phyloP scores from a whole-genome alignment of 2,888 invertebrate genomes.

The Drosophila borborema region DNA sequence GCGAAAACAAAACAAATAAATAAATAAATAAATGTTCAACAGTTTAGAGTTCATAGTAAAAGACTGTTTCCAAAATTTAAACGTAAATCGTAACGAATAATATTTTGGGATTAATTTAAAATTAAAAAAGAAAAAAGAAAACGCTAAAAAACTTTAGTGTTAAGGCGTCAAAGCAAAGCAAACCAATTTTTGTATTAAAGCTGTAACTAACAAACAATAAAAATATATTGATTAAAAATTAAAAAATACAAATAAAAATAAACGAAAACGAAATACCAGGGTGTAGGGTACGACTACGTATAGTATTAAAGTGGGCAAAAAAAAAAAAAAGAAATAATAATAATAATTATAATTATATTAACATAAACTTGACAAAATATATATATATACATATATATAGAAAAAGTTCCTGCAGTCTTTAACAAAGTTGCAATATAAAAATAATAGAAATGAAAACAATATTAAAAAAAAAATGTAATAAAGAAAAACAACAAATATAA shows the following conservation, averaged over 20 bases:
- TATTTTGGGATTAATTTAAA: conserved; percentile 24
- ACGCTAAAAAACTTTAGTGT: conserved; percentile 38
- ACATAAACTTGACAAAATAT: conserved; percentile 40
- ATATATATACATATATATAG: conserved; percentile 44
- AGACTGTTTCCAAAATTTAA: conserved; percentile 77
- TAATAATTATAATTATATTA: conserved; percentile 22
- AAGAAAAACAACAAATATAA: neutral
- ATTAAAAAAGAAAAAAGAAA: conserved; percentile 2
- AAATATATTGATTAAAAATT: conserved; percentile 17
- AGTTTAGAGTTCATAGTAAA: conserved; percentile 79
- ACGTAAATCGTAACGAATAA: conserved; percentile 51
- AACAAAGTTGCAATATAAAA: conserved; percentile 66
- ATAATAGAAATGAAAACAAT: conserved; percentile 25
- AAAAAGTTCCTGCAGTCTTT: conserved; percentile 77
- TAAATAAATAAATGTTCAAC: conserved; percentile 39
- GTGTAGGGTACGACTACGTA: conserved; percentile 56
- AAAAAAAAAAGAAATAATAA: conserved; percentile 35
- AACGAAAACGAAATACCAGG: conserved; percentile 49
- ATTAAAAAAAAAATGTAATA: conserved; percentile 21
- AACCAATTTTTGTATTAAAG: conserved; percentile 63
- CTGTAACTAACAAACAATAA: conserved; percentile 26
- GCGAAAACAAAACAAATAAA: conserved; percentile 19
- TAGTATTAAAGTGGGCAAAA: conserved; percentile 51
- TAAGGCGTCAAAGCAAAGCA: conserved; percentile 53
- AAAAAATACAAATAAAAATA: conserved; percentile 42